Conservation (phyloP, 2,797 vertebrate species). For the Scyliorhinus canicula region DNA sequence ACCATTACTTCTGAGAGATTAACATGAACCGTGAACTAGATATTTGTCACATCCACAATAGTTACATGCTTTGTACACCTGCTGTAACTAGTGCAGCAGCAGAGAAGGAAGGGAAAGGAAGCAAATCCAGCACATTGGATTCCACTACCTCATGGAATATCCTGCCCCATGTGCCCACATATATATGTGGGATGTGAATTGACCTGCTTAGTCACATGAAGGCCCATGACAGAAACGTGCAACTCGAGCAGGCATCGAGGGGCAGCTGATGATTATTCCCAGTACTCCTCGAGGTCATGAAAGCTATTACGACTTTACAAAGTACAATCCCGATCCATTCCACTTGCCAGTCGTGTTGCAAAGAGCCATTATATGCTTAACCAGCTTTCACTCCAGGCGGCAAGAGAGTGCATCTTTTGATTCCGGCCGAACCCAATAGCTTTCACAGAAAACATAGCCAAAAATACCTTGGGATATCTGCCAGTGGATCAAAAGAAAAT, state of each 20-base stretch:
- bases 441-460: not conserved
- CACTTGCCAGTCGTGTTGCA: not conserved
- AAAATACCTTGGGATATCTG: not conserved
- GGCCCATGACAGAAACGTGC: not conserved
- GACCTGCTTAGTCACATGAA: not conserved
- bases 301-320: not conserved
- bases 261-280: not conserved
- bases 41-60: too few relatives aligned
- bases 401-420: not conserved
- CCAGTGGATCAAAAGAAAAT: not conserved
- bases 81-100: too few relatives aligned
- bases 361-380: not conserved
- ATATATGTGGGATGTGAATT: not conserved
- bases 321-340: not conserved
- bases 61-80: too few relatives aligned
- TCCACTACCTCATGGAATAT: not conserved
- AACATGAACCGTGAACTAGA: too few relatives aligned
- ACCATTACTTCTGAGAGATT: too few relatives aligned
- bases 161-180: not conserved
- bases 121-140: not conserved
- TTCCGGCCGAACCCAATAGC: not conserved
- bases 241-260: not conserved
- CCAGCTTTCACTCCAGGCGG: not conserved
- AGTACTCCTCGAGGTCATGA: not conserved
- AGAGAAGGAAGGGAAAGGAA: too few relatives aligned